Evolutionary conservation across 2,888 invertebrate genomes (phyloP).

Genomic region (Drosophila dives): DNA sequence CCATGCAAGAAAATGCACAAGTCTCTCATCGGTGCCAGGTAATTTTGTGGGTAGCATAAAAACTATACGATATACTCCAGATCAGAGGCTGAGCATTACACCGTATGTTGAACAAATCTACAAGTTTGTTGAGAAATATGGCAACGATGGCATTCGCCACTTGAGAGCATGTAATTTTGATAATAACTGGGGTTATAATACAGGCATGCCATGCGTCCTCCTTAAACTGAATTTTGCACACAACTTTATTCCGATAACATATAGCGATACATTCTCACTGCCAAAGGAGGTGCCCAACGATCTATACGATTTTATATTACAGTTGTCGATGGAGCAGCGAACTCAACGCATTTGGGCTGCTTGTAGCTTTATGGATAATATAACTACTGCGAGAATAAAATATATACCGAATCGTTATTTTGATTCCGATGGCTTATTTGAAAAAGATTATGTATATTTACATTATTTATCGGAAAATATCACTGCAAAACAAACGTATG

Average conservation of each 20-base stretch:
- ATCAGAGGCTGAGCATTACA: slow-evolving; percentile 9
- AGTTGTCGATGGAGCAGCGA: slow-evolving; percentile 38
- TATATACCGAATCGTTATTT: slow-evolving; percentile 56
- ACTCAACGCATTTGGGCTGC: slow-evolving; percentile 58
- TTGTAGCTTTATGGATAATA: slow-evolving; percentile 24
- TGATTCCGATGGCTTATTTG: slow-evolving; percentile 39
- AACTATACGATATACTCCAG: slow-evolving; percentile 32
- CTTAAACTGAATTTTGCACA: slow-evolving; percentile 60
- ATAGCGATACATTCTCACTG: slow-evolving; percentile 39
- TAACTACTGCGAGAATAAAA: not conserved
- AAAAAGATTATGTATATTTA: slow-evolving; percentile 1
- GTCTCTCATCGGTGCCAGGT: slow-evolving; percentile 48
- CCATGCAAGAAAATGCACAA: slow-evolving; percentile 33
- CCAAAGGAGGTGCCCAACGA: slow-evolving; percentile 47
- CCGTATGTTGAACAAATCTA: slow-evolving; percentile 37
- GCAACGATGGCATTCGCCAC: slow-evolving; percentile 12
- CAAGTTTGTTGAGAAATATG: slow-evolving; percentile 29
- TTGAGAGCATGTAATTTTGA: slow-evolving; percentile 56
- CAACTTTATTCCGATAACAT: slow-evolving; percentile 43
- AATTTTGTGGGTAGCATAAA: slow-evolving; percentile 15
- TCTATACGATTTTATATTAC: slow-evolving; percentile 38
- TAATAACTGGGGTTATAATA: slow-evolving; percentile 53
- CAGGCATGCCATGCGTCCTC: slow-evolving; percentile 54
- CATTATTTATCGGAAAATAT: slow-evolving; percentile 33
- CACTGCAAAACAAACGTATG: slow-evolving; percentile 3